phyloP scores from a whole-genome alignment of 1,140 invertebrate genomes.

The Zaprionus ornatus region DNA sequence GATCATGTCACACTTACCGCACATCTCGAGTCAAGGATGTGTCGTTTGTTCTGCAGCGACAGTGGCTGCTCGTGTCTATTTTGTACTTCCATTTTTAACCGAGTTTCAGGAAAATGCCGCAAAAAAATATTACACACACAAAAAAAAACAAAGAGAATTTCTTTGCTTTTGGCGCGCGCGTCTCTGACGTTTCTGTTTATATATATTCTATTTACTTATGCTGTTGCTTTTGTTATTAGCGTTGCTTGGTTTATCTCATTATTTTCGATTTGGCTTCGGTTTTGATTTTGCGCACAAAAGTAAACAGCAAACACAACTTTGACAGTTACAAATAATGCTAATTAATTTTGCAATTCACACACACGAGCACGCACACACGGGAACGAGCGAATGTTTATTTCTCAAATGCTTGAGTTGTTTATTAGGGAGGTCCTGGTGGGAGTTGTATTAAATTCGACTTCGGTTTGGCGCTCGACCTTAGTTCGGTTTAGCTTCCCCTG shows the following conservation, averaged over 20 bases:
- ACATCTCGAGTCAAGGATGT: conserved; percentile 72
- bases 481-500: conserved; percentile 48
- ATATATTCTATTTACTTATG: conserved; percentile 27
- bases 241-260: conserved; percentile 60
- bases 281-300: conserved; percentile 27
- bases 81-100: conserved; percentile 67
- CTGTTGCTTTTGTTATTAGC: conserved; percentile 44
- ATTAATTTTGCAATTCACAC: conserved; percentile 33
- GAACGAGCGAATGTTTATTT: neutral
- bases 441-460: neutral
- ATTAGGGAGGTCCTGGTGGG: conserved; percentile 22
- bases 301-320: conserved; percentile 32
- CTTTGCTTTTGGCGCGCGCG: conserved; percentile 63
- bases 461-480: neutral
- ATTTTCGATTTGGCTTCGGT: conserved; percentile 40
- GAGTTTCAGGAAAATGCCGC: conserved; percentile 42
- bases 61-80: conserved; percentile 64
- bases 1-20: conserved; percentile 67
- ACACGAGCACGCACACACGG: neutral
- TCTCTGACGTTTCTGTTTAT: conserved; percentile 61
- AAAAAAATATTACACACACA: conserved; percentile 18
- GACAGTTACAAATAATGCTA: conserved; percentile 42
- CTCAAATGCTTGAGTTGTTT: conserved; percentile 3
- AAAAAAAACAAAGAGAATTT: conserved; percentile 16
- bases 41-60: conserved; percentile 48